Evolutionary conservation across 2,797 vertebrate species (phyloP), one percentile per base, ranked within the genome.

Genomic region (Galaxias olidus): DNA sequence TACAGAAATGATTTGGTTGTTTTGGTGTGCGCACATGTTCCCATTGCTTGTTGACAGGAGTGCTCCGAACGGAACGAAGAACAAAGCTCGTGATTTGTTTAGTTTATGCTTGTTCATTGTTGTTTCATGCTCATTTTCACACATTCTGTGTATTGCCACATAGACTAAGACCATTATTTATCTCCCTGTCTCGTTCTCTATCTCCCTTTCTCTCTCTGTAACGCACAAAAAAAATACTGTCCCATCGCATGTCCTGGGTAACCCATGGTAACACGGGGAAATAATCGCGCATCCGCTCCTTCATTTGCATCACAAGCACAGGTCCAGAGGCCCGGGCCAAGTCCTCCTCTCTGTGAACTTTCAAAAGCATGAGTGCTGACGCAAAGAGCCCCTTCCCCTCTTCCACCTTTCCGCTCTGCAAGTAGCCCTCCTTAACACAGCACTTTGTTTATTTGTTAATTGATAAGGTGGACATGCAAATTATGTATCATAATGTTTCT

Each of bases 231-330:
- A 44, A 30, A 30, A 65, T 59, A 61, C 61, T 17, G 47, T 55
- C 55, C 63, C 63, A 69, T 53, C 53, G 73, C 70, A 80, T 85
- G 75, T 78, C 79, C 76, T 75, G 70, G 59, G 88, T 85, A 84
- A 87, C 88, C 78, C 78, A 73, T 76, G 76, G 77, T 77, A 80
- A 86, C 82, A 79, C 65, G 45, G 78, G 58, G 74, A 69, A 80
- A 83, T 72, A 78, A 83, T 83, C 74, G 83, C 68, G 77, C 74
- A 78, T 84, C 68, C 69, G 47, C 68, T 70, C n/a, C 53, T 64
- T 80, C 61, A 90, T 90, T 88, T 84, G 79, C 83, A 89, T 88
- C 76, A 85, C 79, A 86, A 87, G 53, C 6, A 42, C 10, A 54
- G 68, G 46, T 17, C 52, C 52, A 60, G 75, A 66, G 72, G 76